phyloP scores from a whole-genome alignment of 2,797 vertebrate species.

The Enteromius thamalakanensis region DNA sequence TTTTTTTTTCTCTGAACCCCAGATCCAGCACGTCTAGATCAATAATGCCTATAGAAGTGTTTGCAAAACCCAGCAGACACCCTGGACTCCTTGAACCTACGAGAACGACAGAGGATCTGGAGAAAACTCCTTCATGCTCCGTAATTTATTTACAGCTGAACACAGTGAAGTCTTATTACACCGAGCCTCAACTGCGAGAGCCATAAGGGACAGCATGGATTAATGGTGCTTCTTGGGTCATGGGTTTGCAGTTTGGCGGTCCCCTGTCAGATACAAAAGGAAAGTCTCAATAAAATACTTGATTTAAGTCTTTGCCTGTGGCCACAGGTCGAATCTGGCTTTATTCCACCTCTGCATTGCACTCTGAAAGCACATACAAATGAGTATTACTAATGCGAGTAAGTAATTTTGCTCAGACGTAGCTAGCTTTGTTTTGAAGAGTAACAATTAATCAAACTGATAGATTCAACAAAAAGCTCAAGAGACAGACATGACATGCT shows the following conservation, averaged over 20 bases:
- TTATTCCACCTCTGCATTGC: slow-evolving; percentile 25
- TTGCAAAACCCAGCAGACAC: slow-evolving; percentile 62
- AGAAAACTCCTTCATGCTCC: slow-evolving; percentile 63
- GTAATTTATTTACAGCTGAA: slow-evolving; percentile 76
- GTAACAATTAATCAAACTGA: slow-evolving; percentile 1
- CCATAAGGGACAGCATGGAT: slow-evolving; percentile 65
- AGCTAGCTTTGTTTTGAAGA: neutral
- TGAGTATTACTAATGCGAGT: slow-evolving; percentile 9
- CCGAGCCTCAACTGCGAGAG: slow-evolving; percentile 59
- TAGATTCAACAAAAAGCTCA: slow-evolving; percentile 11
- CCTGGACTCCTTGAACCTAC: slow-evolving; percentile 61
- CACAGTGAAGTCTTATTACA: slow-evolving; percentile 74
- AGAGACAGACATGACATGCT: slow-evolving; percentile 2
- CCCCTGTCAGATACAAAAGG: slow-evolving; percentile 73
- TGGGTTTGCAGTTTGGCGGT: slow-evolving; percentile 68
- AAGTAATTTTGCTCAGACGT: slow-evolving; percentile 11
- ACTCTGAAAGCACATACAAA: slow-evolving; percentile 21
- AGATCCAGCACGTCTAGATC: slow-evolving; percentile 60
- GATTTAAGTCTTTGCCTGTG: slow-evolving; percentile 74
- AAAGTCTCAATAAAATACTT: slow-evolving; percentile 77
- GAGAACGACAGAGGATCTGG: slow-evolving; percentile 53
- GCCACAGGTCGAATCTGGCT: slow-evolving; percentile 52
- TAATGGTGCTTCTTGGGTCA: slow-evolving; percentile 73
- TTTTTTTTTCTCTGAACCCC: neutral
- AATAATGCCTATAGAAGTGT: slow-evolving; percentile 64